Evolutionary conservation across 2,888 invertebrate genomes (phyloP).

Genomic region (Xanthostigma xanthostigma): DNA sequence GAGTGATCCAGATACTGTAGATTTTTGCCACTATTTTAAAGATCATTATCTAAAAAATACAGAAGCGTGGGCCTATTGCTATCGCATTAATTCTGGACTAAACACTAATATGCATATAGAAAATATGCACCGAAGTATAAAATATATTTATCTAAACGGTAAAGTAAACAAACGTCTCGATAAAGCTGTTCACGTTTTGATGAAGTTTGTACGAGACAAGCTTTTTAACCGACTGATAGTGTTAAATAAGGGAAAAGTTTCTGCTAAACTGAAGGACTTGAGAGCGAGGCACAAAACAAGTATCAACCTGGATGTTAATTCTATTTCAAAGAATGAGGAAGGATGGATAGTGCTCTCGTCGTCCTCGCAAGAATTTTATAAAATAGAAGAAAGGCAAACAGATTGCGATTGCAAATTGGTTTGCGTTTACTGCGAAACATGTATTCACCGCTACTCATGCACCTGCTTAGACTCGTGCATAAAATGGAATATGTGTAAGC

Average conservation of each 20-base stretch:
- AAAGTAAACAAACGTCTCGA: conserved; percentile 15
- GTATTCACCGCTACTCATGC: conserved; percentile 7
- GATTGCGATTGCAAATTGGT: conserved; percentile 3
- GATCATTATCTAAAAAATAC: conserved; percentile 8
- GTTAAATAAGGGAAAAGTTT: conserved; percentile 15
- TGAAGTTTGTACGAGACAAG: conserved; percentile 15
- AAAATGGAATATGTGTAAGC: no score
- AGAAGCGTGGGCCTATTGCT: conserved; percentile 14
- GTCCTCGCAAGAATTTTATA: neutral
- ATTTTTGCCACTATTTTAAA: conserved; percentile 12
- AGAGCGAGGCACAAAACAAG: conserved; percentile 8
- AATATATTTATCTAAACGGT: conserved; percentile 14
- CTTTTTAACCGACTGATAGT: conserved; percentile 13
- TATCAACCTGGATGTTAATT: conserved; percentile 1
- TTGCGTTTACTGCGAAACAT: conserved; percentile 5
- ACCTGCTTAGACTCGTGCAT: conserved; percentile 5
- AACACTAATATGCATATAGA: conserved; percentile 17
- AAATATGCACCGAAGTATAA: conserved; percentile 14
- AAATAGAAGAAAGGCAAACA: neutral
- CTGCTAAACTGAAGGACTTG: conserved; percentile 8
- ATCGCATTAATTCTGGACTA: conserved; percentile 11
- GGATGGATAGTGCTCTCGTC: conserved; percentile 2
- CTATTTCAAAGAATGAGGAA: neutral
- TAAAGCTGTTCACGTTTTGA: conserved; percentile 12
- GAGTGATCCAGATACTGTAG: conserved; percentile 8